Conservation (phyloP, 2,113 vertebrate genomes). For the Megaceryle maxima region DNA sequence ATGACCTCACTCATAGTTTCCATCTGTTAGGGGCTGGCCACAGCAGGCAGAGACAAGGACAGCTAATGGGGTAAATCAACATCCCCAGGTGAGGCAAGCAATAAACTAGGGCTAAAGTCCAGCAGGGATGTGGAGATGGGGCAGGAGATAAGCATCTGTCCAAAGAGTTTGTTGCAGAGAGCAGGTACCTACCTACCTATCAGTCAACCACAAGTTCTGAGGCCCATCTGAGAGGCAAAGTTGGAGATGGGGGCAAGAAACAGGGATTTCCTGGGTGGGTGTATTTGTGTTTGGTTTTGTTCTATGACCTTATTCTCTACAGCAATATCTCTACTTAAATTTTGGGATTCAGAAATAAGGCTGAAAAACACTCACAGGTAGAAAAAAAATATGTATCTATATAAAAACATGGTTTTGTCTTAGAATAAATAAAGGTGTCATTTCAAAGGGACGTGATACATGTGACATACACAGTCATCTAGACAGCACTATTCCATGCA, state of each 20-base stretch:
- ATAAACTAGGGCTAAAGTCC: neutral
- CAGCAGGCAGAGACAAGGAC: neutral
- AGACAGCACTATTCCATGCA: neutral
- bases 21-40: accelerated
- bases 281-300: neutral
- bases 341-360: neutral
- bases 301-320: neutral
- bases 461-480: neutral
- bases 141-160: neutral
- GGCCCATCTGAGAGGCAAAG: neutral
- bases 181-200: neutral
- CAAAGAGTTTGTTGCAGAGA: neutral
- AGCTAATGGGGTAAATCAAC: neutral
- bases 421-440: neutral
- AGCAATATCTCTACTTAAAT: neutral
- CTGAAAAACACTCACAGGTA: neutral
- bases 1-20: neutral
- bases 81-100: neutral
- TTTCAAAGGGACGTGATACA: neutral
- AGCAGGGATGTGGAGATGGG: neutral
- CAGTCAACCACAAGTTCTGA: neutral
- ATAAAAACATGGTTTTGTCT: neutral
- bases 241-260: neutral
- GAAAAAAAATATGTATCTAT: neutral
- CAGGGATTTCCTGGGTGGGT: neutral